Conservation (phyloP, 2,888 invertebrate genomes). For the Xestia ashworthii region DNA sequence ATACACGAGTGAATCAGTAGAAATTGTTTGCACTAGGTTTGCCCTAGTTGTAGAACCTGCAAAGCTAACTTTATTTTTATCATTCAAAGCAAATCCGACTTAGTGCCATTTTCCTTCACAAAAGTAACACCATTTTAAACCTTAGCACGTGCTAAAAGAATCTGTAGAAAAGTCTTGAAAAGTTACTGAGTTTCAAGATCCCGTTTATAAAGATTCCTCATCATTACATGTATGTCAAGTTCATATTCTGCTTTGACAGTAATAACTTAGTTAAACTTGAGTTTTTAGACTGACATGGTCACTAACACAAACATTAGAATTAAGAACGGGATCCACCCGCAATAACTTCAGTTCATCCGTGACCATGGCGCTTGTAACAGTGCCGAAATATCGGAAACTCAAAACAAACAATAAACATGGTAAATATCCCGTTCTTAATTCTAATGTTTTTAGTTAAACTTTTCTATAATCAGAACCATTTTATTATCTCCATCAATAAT, state of each 20-base stretch:
- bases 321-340: too few relatives aligned
- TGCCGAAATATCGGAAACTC: too few relatives aligned
- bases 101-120: conserved; percentile 21
- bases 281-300: too few relatives aligned
- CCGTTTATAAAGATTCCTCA: conserved; percentile 27
- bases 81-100: conserved; percentile 38
- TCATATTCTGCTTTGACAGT: not conserved
- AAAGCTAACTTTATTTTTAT: conserved; percentile 28
- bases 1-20: not conserved
- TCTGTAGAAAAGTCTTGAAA: conserved; percentile 25
- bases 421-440: too few relatives aligned
- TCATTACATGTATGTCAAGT: conserved; percentile 24
- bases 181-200: conserved; percentile 1
- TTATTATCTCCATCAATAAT: conserved; percentile 5
- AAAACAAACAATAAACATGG: too few relatives aligned
- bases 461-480: not conserved
- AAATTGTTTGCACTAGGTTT: conserved; percentile 2
- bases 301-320: too few relatives aligned
- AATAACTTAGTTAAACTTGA: not conserved
- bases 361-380: too few relatives aligned
- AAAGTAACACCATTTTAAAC: conserved; percentile 26
- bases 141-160: conserved; percentile 27
- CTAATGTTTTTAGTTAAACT: too few relatives aligned
- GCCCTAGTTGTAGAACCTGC: conserved; percentile 5
- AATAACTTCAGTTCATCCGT: too few relatives aligned